Evolutionary conservation across 2,797 vertebrate genomes (phyloP), one percentile per base, ranked within the genome.

Genomic region (Sebastes cheni): DNA sequence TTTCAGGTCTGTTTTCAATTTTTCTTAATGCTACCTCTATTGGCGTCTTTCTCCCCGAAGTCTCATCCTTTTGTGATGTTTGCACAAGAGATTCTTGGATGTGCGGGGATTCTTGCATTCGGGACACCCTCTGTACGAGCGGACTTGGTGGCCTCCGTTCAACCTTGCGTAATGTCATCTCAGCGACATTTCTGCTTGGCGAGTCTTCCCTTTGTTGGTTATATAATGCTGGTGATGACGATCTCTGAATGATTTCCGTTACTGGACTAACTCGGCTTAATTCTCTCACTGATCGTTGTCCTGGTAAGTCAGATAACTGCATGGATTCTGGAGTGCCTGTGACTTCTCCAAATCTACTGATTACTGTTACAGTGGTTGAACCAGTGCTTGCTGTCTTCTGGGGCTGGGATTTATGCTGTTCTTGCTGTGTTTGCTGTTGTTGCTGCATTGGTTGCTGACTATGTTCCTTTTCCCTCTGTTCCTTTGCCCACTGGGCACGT

Each of bases 141-240:
- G 96, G 95, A 89, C 96, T 96, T 3, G 91, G 90, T 65, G 95
- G 94, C 77, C 95, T 94, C 77, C 87, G 92, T 39, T 96, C 95
- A 20, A 95, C 90, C 67, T 92, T 96, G 7, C 93, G 95, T 75
- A 94, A 65, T 11, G 93, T 89, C 92, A 94, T 92, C 61, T 96
- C 95, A 16, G 91, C 42, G 58, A 91, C 64, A 79, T 92, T 94
- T 84, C 88, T 93, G 76, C 89, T 90, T 8, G 91, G 91, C 0
- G 93, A 90, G 12, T 93, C 93, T 50, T 81, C 88, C 72, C 88
- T 91, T 81, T 90, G 92, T 74, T 84, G 91, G 16, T 81, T 77
- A 79, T 90, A 81, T 42, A 94, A 80, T 7, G 91, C 91, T 81
- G 94, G 91, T 11, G 93, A 93, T 10, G 95, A 83, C 32, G 95